A percentile compares a stretch with the other conserved stretches of the same genome.
phyloP scores from a whole-genome alignment of 2,797 vertebrate genomes.

The Sebastes taczanowskii region DNA sequence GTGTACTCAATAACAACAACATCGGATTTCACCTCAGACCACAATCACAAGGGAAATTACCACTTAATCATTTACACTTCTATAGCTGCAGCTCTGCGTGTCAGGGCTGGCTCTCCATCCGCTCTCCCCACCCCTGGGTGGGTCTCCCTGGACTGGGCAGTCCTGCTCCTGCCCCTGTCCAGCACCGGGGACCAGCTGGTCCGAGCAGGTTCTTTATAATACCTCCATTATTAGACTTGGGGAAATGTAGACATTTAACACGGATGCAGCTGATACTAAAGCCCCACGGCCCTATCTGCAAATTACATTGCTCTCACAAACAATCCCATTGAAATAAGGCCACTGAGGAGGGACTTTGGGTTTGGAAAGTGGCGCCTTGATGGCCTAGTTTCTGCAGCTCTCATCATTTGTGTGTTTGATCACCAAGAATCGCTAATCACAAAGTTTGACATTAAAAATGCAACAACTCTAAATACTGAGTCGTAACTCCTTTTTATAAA shows the following conservation, averaged over 20 bases:
- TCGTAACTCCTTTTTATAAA: not conserved
- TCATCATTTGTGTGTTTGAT: slow-evolving; percentile 12
- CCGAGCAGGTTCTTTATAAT: slow-evolving; percentile 50
- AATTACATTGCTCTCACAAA: slow-evolving; percentile 72
- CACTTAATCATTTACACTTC: slow-evolving; percentile 50
- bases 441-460: slow-evolving; percentile 31
- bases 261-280: slow-evolving; percentile 67
- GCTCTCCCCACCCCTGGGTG: not conserved
- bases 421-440: not conserved
- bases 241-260: slow-evolving; percentile 74
- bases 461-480: not conserved
- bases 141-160: slow-evolving; percentile 50
- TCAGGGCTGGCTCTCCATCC: slow-evolving; percentile 23
- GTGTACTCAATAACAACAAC: not conserved
- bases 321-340: slow-evolving; percentile 63
- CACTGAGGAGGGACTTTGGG: slow-evolving; percentile 37
- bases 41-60: slow-evolving; percentile 51
- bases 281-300: slow-evolving; percentile 65
- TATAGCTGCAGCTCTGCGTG: slow-evolving; percentile 24
- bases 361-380: slow-evolving; percentile 6
- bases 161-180: slow-evolving; percentile 45
- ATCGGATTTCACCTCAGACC: slow-evolving; percentile 9
- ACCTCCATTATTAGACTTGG: slow-evolving; percentile 64
- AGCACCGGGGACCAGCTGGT: slow-evolving; percentile 68
- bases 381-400: slow-evolving; percentile 24